These are phyloP conservation scores for Hyles euphorbiae DNA, from an alignment of 1,140 invertebrate species.

Conservation along the genomic window DNA sequence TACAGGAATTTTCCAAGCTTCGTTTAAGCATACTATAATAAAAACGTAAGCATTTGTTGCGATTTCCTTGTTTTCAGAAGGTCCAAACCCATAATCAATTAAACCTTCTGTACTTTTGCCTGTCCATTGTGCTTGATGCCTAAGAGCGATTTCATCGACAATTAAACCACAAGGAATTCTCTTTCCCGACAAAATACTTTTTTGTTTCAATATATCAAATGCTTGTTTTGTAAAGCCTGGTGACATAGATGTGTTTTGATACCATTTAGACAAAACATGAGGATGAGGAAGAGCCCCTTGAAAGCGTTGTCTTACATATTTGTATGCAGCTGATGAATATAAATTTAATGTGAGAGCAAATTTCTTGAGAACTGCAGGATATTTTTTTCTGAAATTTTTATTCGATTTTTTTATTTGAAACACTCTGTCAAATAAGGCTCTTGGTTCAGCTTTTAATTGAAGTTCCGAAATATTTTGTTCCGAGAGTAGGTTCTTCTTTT, in stretches of 20 bases:
- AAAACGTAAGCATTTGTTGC: conserved; percentile 44
- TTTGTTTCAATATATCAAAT: conserved; percentile 22
- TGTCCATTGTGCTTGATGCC: conserved; percentile 13
- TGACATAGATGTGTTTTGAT: conserved; percentile 23
- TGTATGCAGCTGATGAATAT: conserved; percentile 35
- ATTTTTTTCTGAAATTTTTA: background rate
- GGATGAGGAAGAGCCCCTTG: conserved; percentile 31
- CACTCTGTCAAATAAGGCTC: background rate
- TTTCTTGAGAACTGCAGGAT: conserved; percentile 6
- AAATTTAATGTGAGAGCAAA: conserved; percentile 41
- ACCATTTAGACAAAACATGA: conserved; percentile 37
- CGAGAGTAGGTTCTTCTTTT: background rate
- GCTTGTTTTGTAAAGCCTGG: conserved; percentile 25
- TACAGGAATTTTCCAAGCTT: conserved; percentile 40
- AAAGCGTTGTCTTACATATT: conserved; percentile 29
- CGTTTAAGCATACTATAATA: conserved; percentile 33
- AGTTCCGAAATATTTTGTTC: background rate
- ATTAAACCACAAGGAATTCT: conserved; percentile 15
- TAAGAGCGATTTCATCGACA: conserved; percentile 24
- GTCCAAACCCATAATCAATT: background rate
- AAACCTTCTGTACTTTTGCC: background rate
- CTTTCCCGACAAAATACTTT: conserved; percentile 10
- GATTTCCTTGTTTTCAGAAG: background rate
- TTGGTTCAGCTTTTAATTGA: background rate
- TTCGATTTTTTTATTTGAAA: background rate